Conservation (phyloP, 2,888 invertebrate genomes). For the Pecten maximus region DNA sequence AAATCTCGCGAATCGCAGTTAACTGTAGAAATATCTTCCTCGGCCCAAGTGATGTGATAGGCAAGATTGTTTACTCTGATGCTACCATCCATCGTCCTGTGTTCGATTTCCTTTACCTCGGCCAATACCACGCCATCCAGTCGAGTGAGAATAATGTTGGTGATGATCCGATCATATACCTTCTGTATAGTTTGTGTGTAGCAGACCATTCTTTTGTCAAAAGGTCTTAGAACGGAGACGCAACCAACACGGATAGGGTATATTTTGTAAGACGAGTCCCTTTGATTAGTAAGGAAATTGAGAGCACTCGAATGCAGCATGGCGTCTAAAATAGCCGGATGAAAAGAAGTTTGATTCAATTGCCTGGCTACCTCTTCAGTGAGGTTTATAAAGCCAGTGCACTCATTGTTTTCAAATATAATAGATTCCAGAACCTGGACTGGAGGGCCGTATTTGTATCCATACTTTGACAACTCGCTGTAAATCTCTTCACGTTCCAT, state of each 20-base stretch:
- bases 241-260: neutral
- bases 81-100: slow-evolving; percentile 1
- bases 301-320: slow-evolving; percentile 39
- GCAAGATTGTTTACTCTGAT: slow-evolving; percentile 36
- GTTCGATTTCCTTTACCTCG: slow-evolving; percentile 61
- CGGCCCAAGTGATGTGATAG: slow-evolving; percentile 45
- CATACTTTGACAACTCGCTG: neutral
- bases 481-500: neutral
- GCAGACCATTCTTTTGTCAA: slow-evolving; percentile 40
- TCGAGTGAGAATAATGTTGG: slow-evolving; percentile 61
- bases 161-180: neutral
- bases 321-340: slow-evolving; percentile 42
- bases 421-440: neutral
- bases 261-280: neutral
- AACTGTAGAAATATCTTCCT: neutral
- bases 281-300: neutral
- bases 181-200: slow-evolving; percentile 37
- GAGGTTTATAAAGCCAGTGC: slow-evolving; percentile 14
- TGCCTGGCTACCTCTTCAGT: neutral
- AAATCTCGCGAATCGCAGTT: neutral
- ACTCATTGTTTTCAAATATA: neutral
- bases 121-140: slow-evolving; percentile 64
- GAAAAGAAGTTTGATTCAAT: neutral
- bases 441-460: neutral
- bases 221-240: neutral